These are phyloP conservation scores for Drosophila paracracens DNA, from an alignment of 2,888 invertebrate species.

Conservation along the genomic window DNA sequence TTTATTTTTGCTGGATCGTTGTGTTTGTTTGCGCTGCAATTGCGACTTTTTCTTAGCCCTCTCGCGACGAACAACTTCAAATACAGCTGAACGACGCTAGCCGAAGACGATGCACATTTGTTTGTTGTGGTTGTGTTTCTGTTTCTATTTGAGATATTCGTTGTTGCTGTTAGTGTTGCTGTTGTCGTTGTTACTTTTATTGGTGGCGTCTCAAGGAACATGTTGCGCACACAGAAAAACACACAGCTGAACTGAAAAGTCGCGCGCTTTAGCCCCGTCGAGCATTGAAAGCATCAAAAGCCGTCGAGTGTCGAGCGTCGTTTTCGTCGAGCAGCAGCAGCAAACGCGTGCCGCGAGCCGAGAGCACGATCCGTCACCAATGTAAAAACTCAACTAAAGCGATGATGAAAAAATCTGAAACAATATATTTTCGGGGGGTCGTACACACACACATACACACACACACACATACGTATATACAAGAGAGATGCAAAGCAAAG, in stretches of 20 bases:
- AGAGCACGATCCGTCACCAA: slow-evolving; percentile 85
- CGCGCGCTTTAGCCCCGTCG: slow-evolving; percentile 56
- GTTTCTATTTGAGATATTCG: slow-evolving; percentile 18
- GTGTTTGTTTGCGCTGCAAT: slow-evolving; percentile 31
- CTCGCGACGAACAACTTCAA: slow-evolving; percentile 36
- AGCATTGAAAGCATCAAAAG: slow-evolving; percentile 37
- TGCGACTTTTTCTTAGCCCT: slow-evolving; percentile 64
- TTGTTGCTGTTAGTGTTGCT: slow-evolving; percentile 18
- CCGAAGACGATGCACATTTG: slow-evolving; percentile 70
- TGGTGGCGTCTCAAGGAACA: slow-evolving; percentile 76
- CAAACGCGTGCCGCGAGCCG: slow-evolving; percentile 76
- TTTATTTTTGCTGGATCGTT: slow-evolving; percentile 21
- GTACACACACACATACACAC: slow-evolving; percentile 52
- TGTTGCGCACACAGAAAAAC: slow-evolving; percentile 80
- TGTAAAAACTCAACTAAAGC: slow-evolving; percentile 86
- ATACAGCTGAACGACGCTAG: slow-evolving; percentile 35
- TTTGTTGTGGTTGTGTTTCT: slow-evolving; percentile 39
- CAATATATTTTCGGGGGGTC: slow-evolving; percentile 85
- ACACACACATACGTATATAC: not conserved
- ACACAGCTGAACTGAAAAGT: slow-evolving; percentile 72
- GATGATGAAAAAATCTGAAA: slow-evolving; percentile 86
- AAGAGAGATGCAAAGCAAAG: slow-evolving; percentile 64
- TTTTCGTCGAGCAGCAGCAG: slow-evolving; percentile 53
- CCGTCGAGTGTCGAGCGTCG: slow-evolving; percentile 40
- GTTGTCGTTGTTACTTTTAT: slow-evolving; percentile 63